Evolutionary conservation across 1,140 invertebrate genomes (phyloP), one percentile per base, ranked within the genome.

Genomic region (Drosophila lacertosa): DNA sequence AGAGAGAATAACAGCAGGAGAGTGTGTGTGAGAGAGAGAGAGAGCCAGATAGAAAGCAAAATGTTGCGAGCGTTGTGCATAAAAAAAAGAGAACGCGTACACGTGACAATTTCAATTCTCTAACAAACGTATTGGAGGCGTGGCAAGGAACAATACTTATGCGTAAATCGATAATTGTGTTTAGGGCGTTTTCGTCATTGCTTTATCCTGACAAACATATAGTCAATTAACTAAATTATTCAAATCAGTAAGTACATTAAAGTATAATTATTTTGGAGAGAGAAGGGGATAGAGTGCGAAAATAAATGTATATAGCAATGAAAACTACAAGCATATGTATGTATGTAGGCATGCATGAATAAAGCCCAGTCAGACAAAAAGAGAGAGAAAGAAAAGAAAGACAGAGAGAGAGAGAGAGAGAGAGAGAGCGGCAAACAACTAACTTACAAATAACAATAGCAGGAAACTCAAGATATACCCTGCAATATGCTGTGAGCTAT

Each of bases 341-440:
- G 54, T 42, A 26, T 58, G 6, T 45, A 24, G 3, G 18, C 10
- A 20, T 63, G 26, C 26, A 20, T 62, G 20, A 53, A 16, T 18
- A 13, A 20, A 9, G 10, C 13, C 6, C 16, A 37, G 15, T 7
- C 24, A 26, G 24, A 20, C 10, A 20, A n/a, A 40, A 10, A 10
- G n/a, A 20, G 16, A 18, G 44, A 10, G 13, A 39, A n/a, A n/a
- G n/a, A n/a, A 40, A 10, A 10, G n/a, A 20, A n/a, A 18, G 44
- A 10, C 11, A 39, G 13, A 11, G 22, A 51, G 9, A 26, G 6
- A 22, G 24, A 22, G 20, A 7, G 10, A 20, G 10, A 35, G 5
- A 10, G 2, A 22, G 1, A 53, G 50, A 9, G 11, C 2, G 13
- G 16, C 11, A n/a, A 47, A 26, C 13, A 26, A 26, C 47, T 20